Percentiles rank a stretch among this genome's conserved stretches.
These are phyloP conservation scores for Oryzaephilus surinamensis DNA, from an alignment of 1,140 invertebrate genomes.

Conservation along the genomic window DNA sequence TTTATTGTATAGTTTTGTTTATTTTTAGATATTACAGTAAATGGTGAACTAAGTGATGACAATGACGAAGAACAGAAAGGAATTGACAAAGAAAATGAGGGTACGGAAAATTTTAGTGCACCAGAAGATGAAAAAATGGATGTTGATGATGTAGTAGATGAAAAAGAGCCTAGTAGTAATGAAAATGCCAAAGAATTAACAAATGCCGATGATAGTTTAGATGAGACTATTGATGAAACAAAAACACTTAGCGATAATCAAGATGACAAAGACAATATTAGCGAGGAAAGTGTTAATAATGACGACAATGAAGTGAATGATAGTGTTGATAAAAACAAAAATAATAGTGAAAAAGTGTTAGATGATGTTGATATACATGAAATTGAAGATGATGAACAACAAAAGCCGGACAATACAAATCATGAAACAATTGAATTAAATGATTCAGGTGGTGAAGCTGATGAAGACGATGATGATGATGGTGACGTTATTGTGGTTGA, in stretches of 20 bases:
- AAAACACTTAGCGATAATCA: constrained; percentile 12
- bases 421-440: constrained; percentile 32
- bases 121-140: constrained; percentile 14
- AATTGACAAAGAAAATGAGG: neutral
- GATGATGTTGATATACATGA: constrained; percentile 10
- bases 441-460: constrained; percentile 34
- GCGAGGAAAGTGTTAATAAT: constrained; percentile 12
- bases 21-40: constrained; percentile 32
- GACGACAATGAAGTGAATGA: constrained; percentile 15
- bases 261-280: constrained; percentile 19
- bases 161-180: constrained; percentile 29
- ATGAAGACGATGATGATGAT: constrained; percentile 36
- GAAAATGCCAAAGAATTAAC: neutral
- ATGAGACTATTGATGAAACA: constrained; percentile 15
- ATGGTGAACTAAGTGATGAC: constrained; percentile 37
- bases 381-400: constrained; percentile 12
- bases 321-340: constrained; percentile 11
- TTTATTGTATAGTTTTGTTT: constrained; percentile 5
- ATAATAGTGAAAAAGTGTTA: no score
- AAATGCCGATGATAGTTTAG: constrained; percentile 18
- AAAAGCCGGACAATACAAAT: constrained; percentile 14
- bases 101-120: neutral
- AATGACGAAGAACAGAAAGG: constrained; percentile 14
- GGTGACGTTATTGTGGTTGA: constrained; percentile 45
- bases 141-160: constrained; percentile 22